Evolutionary conservation across 2,113 vertebrate genomes (phyloP), one percentile per base, ranked within the genome.

Genomic region (Psettodes erumei): DNA sequence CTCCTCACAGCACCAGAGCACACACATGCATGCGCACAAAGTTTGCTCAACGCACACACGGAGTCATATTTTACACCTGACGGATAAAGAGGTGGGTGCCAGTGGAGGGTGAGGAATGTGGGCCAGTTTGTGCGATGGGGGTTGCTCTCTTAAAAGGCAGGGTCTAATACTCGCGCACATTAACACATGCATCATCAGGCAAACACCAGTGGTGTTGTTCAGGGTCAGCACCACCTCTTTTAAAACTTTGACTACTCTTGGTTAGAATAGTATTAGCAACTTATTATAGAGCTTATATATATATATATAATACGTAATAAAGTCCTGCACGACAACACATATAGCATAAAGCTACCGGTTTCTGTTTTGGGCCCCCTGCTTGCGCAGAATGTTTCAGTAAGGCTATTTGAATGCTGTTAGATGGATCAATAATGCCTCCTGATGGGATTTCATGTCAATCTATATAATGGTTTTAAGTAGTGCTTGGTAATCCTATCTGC

Each of bases 81-180:
- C n/a, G 18, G 84, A 83, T 91, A 88, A 82, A 87, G 86, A 87
- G n/a, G n/a, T n/a, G n/a, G n/a, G n/a, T 73, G 53, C 67, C 81
- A 76, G 84, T 88, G 23, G 63, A 56, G 40, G 40, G 23, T 56
- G 23, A 66, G 51, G 19, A 63, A 72, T 48, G 70, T 18, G 12
- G 5, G 32, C 7, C 51, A 23, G 40, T 48, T 30, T 62, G 37
- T 72, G 45, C 51, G 33, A 65, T 60, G 21, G 40, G 33, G 55
- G 65, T 65, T n/a, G n/a, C 28, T 58, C 42, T 78, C 54, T 70
- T 74, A 58, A 72, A 70, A 65, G 72, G 75, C 37, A 48, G n/a
- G 8, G 25, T 71, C 50, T 65, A 50, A 65, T 63, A 30, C 28
- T 64, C 63, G 42, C 32, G 53, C 27, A 63, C 76, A 73, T 74